Conservation (phyloP, 2,888 invertebrate species). For the Phaonia tiefii region DNA sequence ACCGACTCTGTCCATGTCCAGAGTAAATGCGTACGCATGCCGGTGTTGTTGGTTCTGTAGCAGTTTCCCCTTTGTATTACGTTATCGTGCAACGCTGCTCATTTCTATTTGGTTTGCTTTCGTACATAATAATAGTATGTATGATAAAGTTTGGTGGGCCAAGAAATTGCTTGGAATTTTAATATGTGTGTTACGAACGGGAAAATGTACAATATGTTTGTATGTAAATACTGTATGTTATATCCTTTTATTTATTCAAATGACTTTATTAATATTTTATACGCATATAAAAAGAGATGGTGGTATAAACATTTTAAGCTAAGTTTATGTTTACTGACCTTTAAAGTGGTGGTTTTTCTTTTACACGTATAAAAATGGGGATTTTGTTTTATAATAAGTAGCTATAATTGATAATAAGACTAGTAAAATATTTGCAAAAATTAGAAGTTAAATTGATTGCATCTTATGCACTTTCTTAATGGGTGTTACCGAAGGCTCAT, state of each 20-base stretch:
- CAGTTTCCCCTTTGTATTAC: constrained; percentile 2
- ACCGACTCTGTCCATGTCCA: neutral
- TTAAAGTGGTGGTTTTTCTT: neutral
- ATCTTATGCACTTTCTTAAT: too few species aligned
- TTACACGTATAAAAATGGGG: too few species aligned
- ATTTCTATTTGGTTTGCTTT: too few species aligned
- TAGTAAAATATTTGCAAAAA: too few species aligned
- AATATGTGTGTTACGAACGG: constrained; percentile 41
- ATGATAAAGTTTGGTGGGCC: neutral
- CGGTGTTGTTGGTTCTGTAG: neutral
- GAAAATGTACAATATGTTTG: constrained; percentile 8
- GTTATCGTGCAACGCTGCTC: neutral
- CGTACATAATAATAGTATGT: too few species aligned
- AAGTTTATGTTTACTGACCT: constrained; percentile 18
- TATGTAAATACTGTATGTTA: constrained; percentile 19
- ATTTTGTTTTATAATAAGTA: too few species aligned
- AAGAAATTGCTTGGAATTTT: constrained; percentile 39
- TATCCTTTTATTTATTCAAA: constrained; percentile 55
- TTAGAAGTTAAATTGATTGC: too few species aligned
- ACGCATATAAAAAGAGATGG: neutral
- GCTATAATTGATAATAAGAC: too few species aligned
- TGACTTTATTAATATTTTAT: constrained; percentile 39
- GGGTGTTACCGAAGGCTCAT: too few species aligned
- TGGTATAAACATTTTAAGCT: neutral
- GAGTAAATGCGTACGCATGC: neutral